phyloP scores from a whole-genome alignment of 2,888 invertebrate species.

The Elegia similella region DNA sequence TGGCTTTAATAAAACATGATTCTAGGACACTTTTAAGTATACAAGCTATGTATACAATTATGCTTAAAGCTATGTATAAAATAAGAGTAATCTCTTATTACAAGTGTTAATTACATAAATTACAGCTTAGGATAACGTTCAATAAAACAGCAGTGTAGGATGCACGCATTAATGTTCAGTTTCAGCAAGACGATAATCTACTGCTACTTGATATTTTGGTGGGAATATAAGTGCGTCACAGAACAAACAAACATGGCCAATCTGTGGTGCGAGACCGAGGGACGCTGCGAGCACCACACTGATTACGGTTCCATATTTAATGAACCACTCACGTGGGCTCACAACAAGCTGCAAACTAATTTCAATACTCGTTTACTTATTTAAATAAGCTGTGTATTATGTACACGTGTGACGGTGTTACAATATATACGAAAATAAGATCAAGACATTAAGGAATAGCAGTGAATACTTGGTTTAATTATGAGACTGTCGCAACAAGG shows the following conservation, averaged over 20 bases:
- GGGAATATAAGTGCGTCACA: conserved; percentile 36
- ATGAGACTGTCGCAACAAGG: conserved; percentile 11
- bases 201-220: background rate
- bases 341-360: conserved; percentile 65
- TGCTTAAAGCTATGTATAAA: too few relatives aligned
- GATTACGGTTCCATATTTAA: conserved; percentile 78
- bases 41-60: too few relatives aligned
- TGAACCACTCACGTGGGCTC: conserved; percentile 68
- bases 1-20: too few relatives aligned
- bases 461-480: background rate
- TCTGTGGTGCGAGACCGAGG: conserved; percentile 51
- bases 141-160: too few relatives aligned
- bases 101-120: too few relatives aligned
- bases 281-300: conserved; percentile 64
- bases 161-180: conserved; percentile 1
- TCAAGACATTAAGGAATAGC: background rate
- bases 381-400: conserved; percentile 32
- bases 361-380: conserved; percentile 68
- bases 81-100: too few relatives aligned
- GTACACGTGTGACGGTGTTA: conserved; percentile 1
- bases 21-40: too few relatives aligned
- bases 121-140: too few relatives aligned
- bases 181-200: background rate
- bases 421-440: background rate
- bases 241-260: conserved; percentile 48